Evolutionary conservation across 2,888 invertebrate species (phyloP), one percentile per base, ranked within the genome.

Genomic region (Hypolimnas misippus): DNA sequence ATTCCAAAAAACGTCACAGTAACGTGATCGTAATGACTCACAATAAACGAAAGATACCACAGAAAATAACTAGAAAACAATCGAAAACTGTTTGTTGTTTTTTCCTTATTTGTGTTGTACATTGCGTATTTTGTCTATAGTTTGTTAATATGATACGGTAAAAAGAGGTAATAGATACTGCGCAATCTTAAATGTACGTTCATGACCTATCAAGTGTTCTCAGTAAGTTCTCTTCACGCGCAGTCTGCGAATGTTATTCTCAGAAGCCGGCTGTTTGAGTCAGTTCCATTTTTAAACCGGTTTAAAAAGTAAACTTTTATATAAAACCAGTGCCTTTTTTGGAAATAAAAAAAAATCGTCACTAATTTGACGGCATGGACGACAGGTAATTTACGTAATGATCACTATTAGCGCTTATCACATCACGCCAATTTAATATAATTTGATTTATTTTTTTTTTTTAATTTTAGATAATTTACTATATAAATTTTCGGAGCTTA

Each of bases 191-290:
- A 53, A 25, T 44, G 25, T 44, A 38, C 29, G 42, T 29, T 7
- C 7, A 14, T 19, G 10, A 12, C 14, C 1, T 72, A 68, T 75
- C 67, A 70, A 66, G 61, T 57, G 69, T 66, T 46, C 44, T n/a
- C 12, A 14, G 50, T 53, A 10, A 16, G 49, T 29, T 35, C 70
- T 57, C 46, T 67, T 72, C 70, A 68, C 76, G 70, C 77, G 79
- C 87, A 89, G 90, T 90, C 82, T 78, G 82, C 70, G 72, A 73
- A 75, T 75, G 80, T 80, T 83, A 79, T 81, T 81, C 86, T 82
- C 70, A 60, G 77, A 66, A 74, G 76, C 77, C 76, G 88, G 88
- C 82, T 81, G 89, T 86, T 76, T 76, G 73, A 66, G 58, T 66
- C 66, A 64, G 75, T 73, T 70, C 63, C 68, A 70, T 54, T n/a